phyloP scores from a whole-genome alignment of 1,140 invertebrate species.

The Phymorhynchus buccinoides region DNA sequence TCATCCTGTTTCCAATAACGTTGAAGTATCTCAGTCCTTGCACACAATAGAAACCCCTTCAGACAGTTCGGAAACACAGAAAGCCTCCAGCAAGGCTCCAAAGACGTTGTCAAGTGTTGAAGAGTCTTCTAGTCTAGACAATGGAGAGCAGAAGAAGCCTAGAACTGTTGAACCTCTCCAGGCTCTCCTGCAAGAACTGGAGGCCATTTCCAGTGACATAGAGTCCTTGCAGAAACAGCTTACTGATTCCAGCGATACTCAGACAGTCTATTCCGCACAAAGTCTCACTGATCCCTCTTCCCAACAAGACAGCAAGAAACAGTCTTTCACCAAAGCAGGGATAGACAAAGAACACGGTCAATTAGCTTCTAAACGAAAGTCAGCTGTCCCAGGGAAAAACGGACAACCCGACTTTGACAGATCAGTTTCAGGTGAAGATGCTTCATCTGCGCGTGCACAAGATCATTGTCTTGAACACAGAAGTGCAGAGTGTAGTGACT shows the following conservation, averaged over 20 bases:
- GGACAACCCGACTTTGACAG: neutral
- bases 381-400: neutral
- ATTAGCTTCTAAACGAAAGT: neutral
- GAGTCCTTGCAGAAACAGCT: neutral
- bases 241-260: neutral
- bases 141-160: neutral
- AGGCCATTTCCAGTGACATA: slow-evolving; percentile 11
- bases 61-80: no score
- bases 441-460: neutral
- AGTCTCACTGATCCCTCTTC: neutral
- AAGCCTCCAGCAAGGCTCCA: no score
- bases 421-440: neutral
- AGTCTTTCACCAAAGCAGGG: neutral
- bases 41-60: no score
- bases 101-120: neutral
- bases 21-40: no score
- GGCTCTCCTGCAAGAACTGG: neutral
- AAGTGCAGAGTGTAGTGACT: neutral
- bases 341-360: neutral
- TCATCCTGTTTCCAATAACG: no score
- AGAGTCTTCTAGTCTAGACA: neutral
- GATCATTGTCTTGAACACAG: neutral
- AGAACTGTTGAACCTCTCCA: neutral
- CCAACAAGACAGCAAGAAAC: neutral
- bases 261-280: neutral